Conservation (phyloP, 2,797 vertebrate species). For the Coluber constrictor region DNA sequence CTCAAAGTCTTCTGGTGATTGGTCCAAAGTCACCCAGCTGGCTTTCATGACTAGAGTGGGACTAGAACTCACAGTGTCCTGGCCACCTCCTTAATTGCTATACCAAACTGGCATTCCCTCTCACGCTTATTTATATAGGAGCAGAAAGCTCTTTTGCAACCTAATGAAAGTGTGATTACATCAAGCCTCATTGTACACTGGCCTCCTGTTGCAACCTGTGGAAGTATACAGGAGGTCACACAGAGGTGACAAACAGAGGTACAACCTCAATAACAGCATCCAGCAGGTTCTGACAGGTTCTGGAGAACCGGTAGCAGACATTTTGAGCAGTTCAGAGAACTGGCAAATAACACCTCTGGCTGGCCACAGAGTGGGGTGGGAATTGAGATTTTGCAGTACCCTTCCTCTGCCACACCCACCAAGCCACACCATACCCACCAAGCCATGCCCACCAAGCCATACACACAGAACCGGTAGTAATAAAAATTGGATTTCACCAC, state of each 20-base stretch:
- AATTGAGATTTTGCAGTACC: no score
- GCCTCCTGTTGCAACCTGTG: not conserved
- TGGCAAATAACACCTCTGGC: no score
- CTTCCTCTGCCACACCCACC: no score
- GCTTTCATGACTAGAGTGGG: not conserved
- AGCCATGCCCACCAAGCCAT: no score
- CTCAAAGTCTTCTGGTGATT: not conserved
- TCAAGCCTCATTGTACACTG: not conserved
- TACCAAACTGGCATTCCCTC: not conserved
- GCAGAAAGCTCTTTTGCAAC: not conserved
- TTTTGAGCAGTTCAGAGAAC: no score
- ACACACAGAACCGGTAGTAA: no score
- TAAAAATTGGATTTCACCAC: no score
- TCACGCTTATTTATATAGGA: not conserved
- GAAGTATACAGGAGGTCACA: not conserved
- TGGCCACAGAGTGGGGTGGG: no score
- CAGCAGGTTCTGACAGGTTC: no score
- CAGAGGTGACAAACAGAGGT: not conserved
- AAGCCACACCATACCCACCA: no score
- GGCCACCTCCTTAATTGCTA: not conserved
- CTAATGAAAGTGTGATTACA: not conserved
- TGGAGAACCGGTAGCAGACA: no score
- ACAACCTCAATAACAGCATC: not conserved
- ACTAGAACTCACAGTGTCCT: not conserved
- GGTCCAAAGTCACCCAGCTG: not conserved